phyloP scores from a whole-genome alignment of 2,888 invertebrate species.

The Nesidiocoris tenuis region DNA sequence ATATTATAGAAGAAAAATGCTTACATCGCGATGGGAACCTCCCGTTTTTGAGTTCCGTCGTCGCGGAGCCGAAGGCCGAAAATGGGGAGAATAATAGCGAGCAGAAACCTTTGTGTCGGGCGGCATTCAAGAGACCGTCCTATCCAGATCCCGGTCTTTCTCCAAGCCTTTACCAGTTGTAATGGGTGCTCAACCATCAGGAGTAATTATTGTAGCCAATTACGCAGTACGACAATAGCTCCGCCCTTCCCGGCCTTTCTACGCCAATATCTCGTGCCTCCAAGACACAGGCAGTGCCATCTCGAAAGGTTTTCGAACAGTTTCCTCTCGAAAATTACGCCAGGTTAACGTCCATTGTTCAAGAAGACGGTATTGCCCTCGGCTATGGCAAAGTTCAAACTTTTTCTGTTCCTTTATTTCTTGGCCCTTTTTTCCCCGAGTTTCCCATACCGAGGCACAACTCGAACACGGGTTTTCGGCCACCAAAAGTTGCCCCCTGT shows the following conservation, averaged over 20 bases:
- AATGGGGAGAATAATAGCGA: background rate
- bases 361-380: constrained; percentile 10
- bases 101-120: background rate
- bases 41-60: too few relatives aligned
- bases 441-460: background rate
- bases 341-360: constrained; percentile 22
- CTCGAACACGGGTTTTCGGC: background rate
- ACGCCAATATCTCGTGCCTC: background rate
- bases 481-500: background rate
- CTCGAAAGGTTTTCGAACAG: constrained; percentile 9
- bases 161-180: background rate
- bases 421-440: background rate
- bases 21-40: too few relatives aligned
- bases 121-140: background rate
- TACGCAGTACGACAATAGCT: constrained; percentile 22
- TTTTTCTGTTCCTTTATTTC: constrained; percentile 3
- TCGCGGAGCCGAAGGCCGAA: background rate
- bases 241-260: background rate
- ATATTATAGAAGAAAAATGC: too few relatives aligned
- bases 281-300: background rate
- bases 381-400: constrained; percentile 16
- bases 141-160: background rate
- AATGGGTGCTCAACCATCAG: constrained; percentile 32
- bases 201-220: constrained; percentile 34
- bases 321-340: constrained; percentile 15